Evolutionary conservation across 2,888 invertebrate genomes (phyloP).

Genomic region (Aphelenchoides bicaudatus): DNA sequence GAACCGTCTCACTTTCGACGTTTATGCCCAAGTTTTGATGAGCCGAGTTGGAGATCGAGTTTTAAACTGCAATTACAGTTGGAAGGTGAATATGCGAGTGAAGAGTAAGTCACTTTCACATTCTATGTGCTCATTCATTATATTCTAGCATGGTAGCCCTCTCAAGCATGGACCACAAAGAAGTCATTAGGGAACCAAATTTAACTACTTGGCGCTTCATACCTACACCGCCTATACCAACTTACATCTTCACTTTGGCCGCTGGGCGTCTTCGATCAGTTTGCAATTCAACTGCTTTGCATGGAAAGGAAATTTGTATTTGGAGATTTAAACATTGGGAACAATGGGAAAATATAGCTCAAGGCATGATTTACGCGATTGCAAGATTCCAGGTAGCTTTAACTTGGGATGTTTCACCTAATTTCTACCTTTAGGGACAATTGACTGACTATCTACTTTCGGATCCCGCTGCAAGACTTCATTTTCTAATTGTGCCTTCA

Average conservation of each 20-base stretch:
- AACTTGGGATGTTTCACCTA: neutral
- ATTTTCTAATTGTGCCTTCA: conserved; percentile 27
- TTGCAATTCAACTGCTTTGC: conserved; percentile 6
- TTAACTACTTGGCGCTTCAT: conserved; percentile 30
- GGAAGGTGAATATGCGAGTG: conserved; percentile 22
- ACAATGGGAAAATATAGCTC: conserved; percentile 25
- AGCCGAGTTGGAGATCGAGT: neutral
- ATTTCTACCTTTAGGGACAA: conserved; percentile 14
- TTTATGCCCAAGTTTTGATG: conserved; percentile 8
- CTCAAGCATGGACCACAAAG: conserved; percentile 24
- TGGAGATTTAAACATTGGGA: conserved; percentile 29
- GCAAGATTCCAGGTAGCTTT: conserved; percentile 24
- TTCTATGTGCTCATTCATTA: conserved; percentile 14
- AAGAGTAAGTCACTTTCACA: conserved; percentile 15
- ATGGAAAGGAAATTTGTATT: conserved; percentile 26
- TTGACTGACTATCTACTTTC: conserved; percentile 30
- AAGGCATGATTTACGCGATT: conserved; percentile 24
- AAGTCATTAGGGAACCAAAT: conserved; percentile 18
- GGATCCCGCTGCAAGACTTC: conserved; percentile 25
- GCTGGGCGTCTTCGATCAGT: conserved; percentile 27
- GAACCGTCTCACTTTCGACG: conserved; percentile 9
- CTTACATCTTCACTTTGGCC: conserved; percentile 32
- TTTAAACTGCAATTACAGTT: conserved; percentile 28
- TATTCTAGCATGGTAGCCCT: conserved; percentile 26
- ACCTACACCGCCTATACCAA: conserved; percentile 29